Conservation (phyloP, 1,140 invertebrate genomes). For the Neelides sp. region DNA sequence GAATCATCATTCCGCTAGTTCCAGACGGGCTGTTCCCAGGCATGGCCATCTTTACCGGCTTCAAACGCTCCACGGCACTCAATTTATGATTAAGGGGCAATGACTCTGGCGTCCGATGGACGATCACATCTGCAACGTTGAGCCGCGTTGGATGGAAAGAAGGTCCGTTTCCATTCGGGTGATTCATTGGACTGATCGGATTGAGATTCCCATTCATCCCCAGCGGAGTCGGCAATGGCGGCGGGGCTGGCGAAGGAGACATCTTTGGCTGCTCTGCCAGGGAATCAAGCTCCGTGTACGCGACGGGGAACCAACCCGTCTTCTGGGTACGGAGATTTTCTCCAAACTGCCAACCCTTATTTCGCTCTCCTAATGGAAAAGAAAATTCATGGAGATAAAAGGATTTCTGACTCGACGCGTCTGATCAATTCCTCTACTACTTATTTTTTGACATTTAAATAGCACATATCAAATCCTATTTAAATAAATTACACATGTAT, state of each 20-base stretch:
- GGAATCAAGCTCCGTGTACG: constrained; percentile 60
- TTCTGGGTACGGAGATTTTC: constrained; percentile 78
- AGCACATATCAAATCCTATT: not conserved
- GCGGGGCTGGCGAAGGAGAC: constrained; percentile 33
- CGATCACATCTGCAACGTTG: constrained; percentile 16
- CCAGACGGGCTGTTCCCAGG: constrained; percentile 4
- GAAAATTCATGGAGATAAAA: not conserved
- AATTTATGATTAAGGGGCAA: too few species aligned
- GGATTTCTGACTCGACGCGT: not conserved
- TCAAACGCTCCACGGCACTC: too few species aligned
- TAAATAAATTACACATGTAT: too few species aligned
- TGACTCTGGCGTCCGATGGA: constrained; percentile 19
- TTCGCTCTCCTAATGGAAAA: constrained; percentile 56
- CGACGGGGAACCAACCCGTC: constrained; percentile 85
- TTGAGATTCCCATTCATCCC: constrained; percentile 35
- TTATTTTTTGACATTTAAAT: not conserved
- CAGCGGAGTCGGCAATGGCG: constrained; percentile 38
- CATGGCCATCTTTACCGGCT: constrained; percentile 13
- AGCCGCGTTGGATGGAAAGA: constrained; percentile 18
- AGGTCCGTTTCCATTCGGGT: not conserved
- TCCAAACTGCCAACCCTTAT: constrained; percentile 90
- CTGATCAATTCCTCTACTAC: not conserved
- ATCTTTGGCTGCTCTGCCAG: constrained; percentile 30
- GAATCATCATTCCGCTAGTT: constrained; percentile 4
- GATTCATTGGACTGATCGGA: constrained; percentile 2